Base-by-base conservation (phyloP, 2,888 invertebrate species). In the Cyaniris semiargus region DNA sequence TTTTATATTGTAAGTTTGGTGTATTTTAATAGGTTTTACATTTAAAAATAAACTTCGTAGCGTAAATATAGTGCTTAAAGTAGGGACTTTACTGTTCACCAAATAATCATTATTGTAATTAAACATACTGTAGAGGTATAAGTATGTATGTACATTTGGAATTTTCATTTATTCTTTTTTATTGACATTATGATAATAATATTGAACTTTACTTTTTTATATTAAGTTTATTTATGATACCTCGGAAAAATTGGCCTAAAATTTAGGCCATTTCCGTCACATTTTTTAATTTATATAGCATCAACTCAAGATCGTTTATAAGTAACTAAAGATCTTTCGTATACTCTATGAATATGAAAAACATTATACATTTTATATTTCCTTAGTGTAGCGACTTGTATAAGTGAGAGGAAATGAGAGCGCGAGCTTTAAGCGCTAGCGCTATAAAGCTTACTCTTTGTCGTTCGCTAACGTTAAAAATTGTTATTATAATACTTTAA, bases 311-410 rank as follows among this genome's bases (percentile, higher is more conserved):
- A 7, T n/a, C 10, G 21, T 72, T 44, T 44, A 44, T 15, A 10
- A 60, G 7, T 66, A 6, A 15, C 3, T 13, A 13, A 27, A 66
- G 13, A 66, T 66, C 15, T 10, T 60, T 60, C 21, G 13, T 13
- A 60, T 10, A 13, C 4, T 23, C 18, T 66, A 66, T 66, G 27
- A 66, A 66, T 66, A 66, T 66, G 6, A 15, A 66, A 66, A 27
- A 27, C 6, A 66, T 27, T 66, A 27, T 66, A 13, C 27, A 66
- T 66, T 66, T 66, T 31, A 66, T 31, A 66, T 66, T 66, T 66
- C 27, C 27, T 66, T 66, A 66, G 66, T 66, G 66, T 66, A 27
- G 23, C 15, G 66, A 66, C 66, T 66, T 66, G 66, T 66, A 66
- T 66, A 27, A 66, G 27, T 66, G 66, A 31, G 27, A 66, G 66